Conservation (phyloP, 2,113 vertebrate species). For the Uria lomvia region DNA sequence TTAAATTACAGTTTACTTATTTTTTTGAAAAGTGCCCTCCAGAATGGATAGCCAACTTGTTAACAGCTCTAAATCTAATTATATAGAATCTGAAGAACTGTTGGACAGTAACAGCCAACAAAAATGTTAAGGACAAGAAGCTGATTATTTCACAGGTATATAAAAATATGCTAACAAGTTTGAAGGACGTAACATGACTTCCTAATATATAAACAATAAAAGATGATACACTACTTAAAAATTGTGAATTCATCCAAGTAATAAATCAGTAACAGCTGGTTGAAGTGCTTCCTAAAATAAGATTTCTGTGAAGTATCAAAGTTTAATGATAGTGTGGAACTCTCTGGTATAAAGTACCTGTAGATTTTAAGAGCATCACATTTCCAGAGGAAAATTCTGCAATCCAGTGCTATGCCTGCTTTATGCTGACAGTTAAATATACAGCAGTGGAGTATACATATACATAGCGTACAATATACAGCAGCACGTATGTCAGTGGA, state of each 20-base stretch:
- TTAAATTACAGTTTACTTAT: neutral
- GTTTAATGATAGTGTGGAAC: neutral
- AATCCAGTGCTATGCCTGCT: neutral
- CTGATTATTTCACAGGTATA: neutral
- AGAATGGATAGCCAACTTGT: neutral
- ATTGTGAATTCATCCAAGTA: neutral
- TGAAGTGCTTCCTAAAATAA: neutral
- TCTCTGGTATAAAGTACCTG: neutral
- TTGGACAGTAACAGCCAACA: neutral
- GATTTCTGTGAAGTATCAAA: neutral
- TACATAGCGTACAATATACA: too few species aligned
- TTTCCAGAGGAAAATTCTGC: neutral
- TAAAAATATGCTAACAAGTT: neutral
- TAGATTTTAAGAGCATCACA: neutral
- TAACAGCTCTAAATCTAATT: neutral
- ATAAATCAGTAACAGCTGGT: neutral
- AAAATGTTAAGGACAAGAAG: neutral
- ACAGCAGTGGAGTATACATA: neutral
- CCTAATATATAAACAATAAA: neutral
- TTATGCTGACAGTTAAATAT: neutral
- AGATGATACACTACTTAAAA: neutral
- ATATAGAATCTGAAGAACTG: neutral
- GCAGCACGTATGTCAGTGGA: neutral
- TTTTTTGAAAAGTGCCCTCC: neutral
- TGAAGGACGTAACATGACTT: neutral